Conservation (phyloP, 2,113 vertebrate species). For the Cairina moschata region DNA sequence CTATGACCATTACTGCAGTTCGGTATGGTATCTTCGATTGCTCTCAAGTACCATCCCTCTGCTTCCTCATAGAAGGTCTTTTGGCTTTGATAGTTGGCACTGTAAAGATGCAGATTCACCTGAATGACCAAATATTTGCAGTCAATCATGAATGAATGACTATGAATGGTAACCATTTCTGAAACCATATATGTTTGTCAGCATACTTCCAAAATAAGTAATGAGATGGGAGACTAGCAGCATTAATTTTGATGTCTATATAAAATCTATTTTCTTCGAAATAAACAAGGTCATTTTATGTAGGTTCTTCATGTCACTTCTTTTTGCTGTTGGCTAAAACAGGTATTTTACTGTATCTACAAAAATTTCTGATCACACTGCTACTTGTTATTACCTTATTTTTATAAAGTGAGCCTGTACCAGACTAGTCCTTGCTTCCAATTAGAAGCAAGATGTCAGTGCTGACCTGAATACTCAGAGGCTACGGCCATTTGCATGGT, state of each 20-base stretch:
- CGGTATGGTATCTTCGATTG: background rate
- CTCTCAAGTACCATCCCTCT: background rate
- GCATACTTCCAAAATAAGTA: conserved; percentile 72
- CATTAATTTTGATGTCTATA: conserved; percentile 20
- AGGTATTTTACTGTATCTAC: conserved; percentile 73
- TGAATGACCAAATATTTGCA: background rate
- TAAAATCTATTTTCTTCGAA: conserved; percentile 7
- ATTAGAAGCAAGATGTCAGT: background rate
- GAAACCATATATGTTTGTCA: background rate
- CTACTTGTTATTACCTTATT: background rate
- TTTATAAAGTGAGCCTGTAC: background rate
- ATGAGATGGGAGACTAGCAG: conserved; percentile 48
- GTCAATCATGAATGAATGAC: background rate
- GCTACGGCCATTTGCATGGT: background rate
- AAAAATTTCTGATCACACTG: conserved; percentile 15
- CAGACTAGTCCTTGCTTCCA: background rate
- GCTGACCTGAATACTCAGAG: background rate
- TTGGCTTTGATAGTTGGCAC: background rate
- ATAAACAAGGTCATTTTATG: background rate
- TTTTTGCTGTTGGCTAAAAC: conserved; percentile 73
- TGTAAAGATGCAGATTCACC: background rate
- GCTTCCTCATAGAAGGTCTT: background rate
- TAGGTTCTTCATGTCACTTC: conserved; percentile 4
- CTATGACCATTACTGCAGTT: background rate
- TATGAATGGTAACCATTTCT: background rate